Conservation (phyloP, 2,113 vertebrate genomes). For the Orycteropus afer region DNA sequence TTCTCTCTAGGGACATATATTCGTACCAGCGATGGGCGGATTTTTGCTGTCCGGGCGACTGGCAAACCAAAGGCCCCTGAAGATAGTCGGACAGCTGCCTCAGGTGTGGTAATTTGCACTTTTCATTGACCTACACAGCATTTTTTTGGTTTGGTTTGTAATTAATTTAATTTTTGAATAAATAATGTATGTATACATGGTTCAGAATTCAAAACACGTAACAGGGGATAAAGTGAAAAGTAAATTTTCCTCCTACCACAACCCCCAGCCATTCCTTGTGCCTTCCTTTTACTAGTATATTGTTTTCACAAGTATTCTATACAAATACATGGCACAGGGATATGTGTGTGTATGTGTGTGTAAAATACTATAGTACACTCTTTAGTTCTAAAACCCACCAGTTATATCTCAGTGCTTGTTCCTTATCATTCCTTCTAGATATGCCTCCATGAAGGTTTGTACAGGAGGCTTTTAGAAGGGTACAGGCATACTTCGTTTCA, state of each 20-base stretch:
- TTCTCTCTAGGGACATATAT: slow-evolving; percentile 94
- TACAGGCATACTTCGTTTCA: no score
- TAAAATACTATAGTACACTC: not conserved
- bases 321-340: not conserved
- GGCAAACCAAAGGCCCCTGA: slow-evolving; percentile 92
- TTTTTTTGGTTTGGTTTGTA: not conserved
- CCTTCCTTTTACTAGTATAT: not conserved
- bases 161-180: slow-evolving; percentile 24
- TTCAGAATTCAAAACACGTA: slow-evolving; percentile 33
- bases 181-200: not conserved
- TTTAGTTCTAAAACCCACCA: not conserved
- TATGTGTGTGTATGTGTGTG: no score
- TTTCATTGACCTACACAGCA: not conserved
- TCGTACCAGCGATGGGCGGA: slow-evolving; percentile 96
- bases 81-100: slow-evolving; percentile 87
- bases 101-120: slow-evolving; percentile 85
- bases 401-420: not conserved
- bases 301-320: not conserved
- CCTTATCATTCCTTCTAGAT: not conserved
- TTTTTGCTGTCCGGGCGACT: slow-evolving; percentile 97
- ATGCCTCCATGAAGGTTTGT: not conserved
- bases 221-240: slow-evolving; percentile 27
- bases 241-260: not conserved
- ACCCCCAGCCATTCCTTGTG: not conserved
- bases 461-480: not conserved